Evolutionary conservation across 2,888 invertebrate species (phyloP), one percentile per base, ranked within the genome.

Genomic region (Cheilosia variabilis): DNA sequence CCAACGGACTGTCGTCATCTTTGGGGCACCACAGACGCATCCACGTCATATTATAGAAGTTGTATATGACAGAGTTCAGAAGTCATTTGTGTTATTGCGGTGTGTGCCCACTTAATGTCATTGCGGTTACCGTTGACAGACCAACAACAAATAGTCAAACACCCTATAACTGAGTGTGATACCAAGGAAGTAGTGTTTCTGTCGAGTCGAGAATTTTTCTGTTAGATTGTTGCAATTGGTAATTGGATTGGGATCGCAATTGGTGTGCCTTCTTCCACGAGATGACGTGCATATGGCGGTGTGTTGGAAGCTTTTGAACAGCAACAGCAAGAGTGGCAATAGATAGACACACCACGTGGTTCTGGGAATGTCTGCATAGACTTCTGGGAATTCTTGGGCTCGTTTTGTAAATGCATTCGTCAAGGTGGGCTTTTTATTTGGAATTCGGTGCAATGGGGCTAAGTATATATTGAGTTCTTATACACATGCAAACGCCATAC

Each of bases 61-160:
- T 52, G 9, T 76, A 47, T 31, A 43, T 53, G 76, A 58, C 60
- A 68, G 50, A 57, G 68, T 73, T 83, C 82, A 83, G 72, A 78
- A 83, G 82, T 83, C 82, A 78, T 57, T 65, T 43, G 66, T 77
- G 82, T 72, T 83, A 41, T 71, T 77, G 60, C 65, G 71, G 52
- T 76, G 65, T 78, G 82, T 72, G 53, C 73, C 72, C 73, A 73
- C 73, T 80, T 80, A 73, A 80, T 73, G 73, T 73, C 79, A 68
- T 79, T 10, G 50, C 37, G 34, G 66, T 19, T 45, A 65, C 22
- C 60, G 60, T 41, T 60, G 58, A 24, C 37, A 66, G 17, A 50
- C 66, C 66, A 77, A 62, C 55, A 82, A 62, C 72, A 69, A 60
- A 43, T 27, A 68, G 17, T 55, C 60, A 7, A 52, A 7, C 19